These are phyloP conservation scores for Semnopithecus entellus DNA, from an alignment of 2,113 vertebrate genomes.

Conservation along the genomic window DNA sequence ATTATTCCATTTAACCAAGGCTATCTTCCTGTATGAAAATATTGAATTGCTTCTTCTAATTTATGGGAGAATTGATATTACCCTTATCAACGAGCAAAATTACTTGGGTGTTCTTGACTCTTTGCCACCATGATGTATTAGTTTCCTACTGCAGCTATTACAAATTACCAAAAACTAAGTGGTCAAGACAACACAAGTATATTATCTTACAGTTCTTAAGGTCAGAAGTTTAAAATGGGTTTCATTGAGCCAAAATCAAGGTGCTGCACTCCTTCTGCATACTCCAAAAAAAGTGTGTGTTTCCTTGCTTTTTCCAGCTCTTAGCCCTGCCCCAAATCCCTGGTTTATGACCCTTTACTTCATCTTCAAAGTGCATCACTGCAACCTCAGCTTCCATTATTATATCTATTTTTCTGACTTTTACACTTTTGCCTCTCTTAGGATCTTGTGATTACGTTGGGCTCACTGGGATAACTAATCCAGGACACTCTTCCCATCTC, in stretches of 20 bases:
- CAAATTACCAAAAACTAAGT: background rate
- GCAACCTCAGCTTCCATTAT: background rate
- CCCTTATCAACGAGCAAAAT: no score
- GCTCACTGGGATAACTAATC: background rate
- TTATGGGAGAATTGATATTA: background rate
- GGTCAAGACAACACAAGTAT: background rate
- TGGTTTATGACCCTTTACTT: background rate
- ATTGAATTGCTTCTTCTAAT: background rate
- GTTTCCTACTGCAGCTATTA: background rate
- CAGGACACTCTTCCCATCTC: background rate
- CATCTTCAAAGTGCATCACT: background rate
- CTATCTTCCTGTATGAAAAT: background rate
- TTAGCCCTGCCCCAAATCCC: background rate
- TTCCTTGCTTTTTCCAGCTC: background rate
- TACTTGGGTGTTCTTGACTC: no score
- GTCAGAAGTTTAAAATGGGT: background rate
- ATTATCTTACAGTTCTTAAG: background rate
- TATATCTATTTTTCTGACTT: background rate
- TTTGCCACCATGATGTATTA: background rate
- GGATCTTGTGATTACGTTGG: background rate
- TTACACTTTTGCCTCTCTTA: background rate
- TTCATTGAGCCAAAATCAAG: background rate
- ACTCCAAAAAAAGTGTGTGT: background rate
- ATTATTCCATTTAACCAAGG: conserved; percentile 20
- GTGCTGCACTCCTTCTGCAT: background rate